A percentile compares a stretch with the other conserved stretches of the same genome.
phyloP scores from a whole-genome alignment of 2,888 invertebrate species.

The Eudasyphora cyanicolor region DNA sequence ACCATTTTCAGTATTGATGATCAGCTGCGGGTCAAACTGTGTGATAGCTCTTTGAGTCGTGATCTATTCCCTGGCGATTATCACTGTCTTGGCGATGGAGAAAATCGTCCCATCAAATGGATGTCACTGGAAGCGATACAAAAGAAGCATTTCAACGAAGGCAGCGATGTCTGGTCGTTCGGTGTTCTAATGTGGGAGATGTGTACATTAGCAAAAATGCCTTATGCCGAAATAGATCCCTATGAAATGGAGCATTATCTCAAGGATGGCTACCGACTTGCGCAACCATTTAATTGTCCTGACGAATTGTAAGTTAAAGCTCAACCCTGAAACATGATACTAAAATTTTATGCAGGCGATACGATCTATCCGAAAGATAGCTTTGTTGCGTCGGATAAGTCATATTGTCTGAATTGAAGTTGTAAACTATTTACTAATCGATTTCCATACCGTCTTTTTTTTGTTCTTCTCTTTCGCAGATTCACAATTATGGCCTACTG shows the following conservation, averaged over 20 bases:
- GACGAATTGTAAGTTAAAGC: conserved; percentile 90
- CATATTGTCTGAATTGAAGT: neutral
- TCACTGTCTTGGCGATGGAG: conserved; percentile 95
- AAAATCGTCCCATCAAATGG: conserved; percentile 97
- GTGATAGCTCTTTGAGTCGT: conserved; percentile 92
- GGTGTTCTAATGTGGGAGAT: conserved; percentile 97
- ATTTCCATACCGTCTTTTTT: neutral
- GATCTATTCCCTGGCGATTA: conserved; percentile 97
- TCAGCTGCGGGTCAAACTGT: conserved; percentile 90
- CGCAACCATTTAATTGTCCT: conserved; percentile 96
- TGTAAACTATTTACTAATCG: neutral
- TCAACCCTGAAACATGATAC: neutral
- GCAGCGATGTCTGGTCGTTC: conserved; percentile 97
- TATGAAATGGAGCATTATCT: conserved; percentile 94
- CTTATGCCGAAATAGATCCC: conserved; percentile 94
- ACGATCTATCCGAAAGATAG: too few relatives aligned
- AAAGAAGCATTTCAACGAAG: conserved; percentile 90
- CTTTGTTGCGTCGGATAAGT: too few relatives aligned
- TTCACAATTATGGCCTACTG: conserved; percentile 96
- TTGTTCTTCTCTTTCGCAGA: conserved; percentile 78
- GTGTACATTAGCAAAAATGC: conserved; percentile 93
- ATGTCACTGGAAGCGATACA: conserved; percentile 92
- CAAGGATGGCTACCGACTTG: conserved; percentile 92
- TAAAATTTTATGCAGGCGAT: too few relatives aligned
- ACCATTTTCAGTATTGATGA: conserved; percentile 87